These are phyloP conservation scores for Emydocephalus ijimae DNA, from an alignment of 2,113 vertebrate genomes.

Conservation along the genomic window DNA sequence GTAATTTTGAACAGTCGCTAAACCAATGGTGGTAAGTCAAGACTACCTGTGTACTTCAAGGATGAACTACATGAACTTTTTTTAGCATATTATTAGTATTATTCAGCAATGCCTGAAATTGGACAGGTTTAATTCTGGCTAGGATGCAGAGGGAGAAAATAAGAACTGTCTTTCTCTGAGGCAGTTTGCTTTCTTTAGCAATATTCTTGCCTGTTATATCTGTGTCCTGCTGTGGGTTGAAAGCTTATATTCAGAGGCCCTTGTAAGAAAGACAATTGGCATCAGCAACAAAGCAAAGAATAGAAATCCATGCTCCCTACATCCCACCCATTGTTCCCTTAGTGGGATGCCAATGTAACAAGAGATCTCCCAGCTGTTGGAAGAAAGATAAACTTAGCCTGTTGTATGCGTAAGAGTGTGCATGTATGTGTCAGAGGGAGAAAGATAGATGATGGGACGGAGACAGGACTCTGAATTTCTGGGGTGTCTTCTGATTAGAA, in stretches of 20 bases:
- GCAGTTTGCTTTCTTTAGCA: too few species aligned
- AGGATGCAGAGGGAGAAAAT: background rate
- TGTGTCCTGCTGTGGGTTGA: background rate
- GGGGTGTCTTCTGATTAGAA: background rate
- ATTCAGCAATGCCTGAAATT: background rate
- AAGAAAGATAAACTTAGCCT: conserved; percentile 25
- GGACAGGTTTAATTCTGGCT: background rate
- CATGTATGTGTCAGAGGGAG: background rate
- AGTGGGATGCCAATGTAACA: background rate
- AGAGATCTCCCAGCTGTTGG: background rate
- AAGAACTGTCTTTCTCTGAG: background rate
- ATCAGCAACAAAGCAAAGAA: conserved; percentile 11
- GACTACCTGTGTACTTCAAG: background rate
- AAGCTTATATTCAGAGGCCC: conserved; percentile 3
- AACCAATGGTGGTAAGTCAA: background rate
- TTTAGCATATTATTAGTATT: background rate
- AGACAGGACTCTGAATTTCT: background rate
- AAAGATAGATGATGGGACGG: too few species aligned
- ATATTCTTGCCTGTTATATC: background rate
- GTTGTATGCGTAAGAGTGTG: background rate
- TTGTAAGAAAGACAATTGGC: background rate
- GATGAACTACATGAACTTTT: background rate
- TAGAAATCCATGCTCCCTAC: background rate
- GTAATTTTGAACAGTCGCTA: background rate
- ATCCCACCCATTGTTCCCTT: conserved; percentile 8